phyloP scores from a whole-genome alignment of 1,140 invertebrate genomes.

The Drosophila erecta region DNA sequence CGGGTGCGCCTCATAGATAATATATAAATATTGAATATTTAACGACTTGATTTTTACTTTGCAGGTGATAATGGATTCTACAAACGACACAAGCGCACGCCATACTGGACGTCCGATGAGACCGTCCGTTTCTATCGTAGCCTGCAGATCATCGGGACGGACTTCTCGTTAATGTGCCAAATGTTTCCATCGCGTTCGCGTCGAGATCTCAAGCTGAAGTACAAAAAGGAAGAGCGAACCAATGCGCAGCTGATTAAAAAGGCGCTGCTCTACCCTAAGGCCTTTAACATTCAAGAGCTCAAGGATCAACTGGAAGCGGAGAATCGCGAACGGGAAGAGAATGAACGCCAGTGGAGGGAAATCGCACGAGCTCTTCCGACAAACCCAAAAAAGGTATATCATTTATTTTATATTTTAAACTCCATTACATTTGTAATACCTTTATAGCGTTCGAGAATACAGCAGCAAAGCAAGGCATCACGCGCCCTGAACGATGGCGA shows the following conservation, averaged over 20 bases:
- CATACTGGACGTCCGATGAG: constrained; percentile 89
- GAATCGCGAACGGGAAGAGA: constrained; percentile 72
- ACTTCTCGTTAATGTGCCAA: constrained; percentile 94
- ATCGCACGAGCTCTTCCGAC: constrained; percentile 42
- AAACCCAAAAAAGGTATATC: constrained; percentile 55
- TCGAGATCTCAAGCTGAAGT: constrained; percentile 90
- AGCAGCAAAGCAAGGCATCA: constrained; percentile 53
- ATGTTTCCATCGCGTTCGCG: constrained; percentile 92
- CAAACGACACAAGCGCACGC: constrained; percentile 87
- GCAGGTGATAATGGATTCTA: constrained; percentile 87
- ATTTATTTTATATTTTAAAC: not conserved
- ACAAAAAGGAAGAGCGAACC: constrained; percentile 85
- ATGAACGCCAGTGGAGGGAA: constrained; percentile 59
- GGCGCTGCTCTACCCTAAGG: constrained; percentile 85
- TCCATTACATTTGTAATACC: not conserved
- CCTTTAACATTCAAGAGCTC: constrained; percentile 85
- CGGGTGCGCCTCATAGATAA: constrained; percentile 53
- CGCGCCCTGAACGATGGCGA: constrained; percentile 60
- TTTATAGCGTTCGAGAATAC: constrained; percentile 41
- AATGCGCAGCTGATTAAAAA: constrained; percentile 84
- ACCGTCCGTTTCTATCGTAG: constrained; percentile 95
- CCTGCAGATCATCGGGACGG: constrained; percentile 94
- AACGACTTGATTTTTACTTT: constrained; percentile 14
- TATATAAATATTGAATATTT: not conserved
- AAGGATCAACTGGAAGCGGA: constrained; percentile 84